Evolutionary conservation across 2,797 vertebrate species (phyloP), one percentile per base, ranked within the genome.

Genomic region (Poeciliopsis turneri): DNA sequence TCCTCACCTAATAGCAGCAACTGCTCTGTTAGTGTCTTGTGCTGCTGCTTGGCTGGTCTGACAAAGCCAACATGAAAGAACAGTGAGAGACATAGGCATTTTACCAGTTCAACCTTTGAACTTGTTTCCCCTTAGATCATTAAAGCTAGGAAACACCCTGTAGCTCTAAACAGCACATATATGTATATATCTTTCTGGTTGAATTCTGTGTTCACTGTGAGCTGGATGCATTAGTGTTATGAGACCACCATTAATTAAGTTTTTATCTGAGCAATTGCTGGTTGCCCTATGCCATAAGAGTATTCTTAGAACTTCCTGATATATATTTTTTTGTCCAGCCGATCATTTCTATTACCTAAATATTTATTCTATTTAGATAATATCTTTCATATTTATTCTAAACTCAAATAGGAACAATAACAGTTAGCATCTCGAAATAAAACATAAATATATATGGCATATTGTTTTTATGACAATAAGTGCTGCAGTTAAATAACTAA

Each of bases 1-100:
- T 95, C 92, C 86, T 88, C 83, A 86, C 88, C 91, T 95, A 95
- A 95, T 95, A 95, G 94, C 94, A 89, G 87, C 88, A 90, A 93
- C 89, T 88, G 76, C 87, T 91, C 80, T 77, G 86, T 92, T 88
- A 82, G 88, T 86, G 71, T 79, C 80, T 85, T 75, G 78, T 39
- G 45, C 80, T 82, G 85, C 87, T 86, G 88, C 77, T 77, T 89
- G 85, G 84, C 83, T 83, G 79, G 84, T 91, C 87, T 86, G 81
- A 89, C 87, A 90, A 90, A 90, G 86, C 86, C 79, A 74, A 90
- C 86, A 92, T 92, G 81, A 92, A 92, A 93, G 85, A 83, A 83
- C 81, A 73, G 81, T 88, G 80, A 86, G 86, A 90, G 84, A 86
- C 86, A 85, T 89, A 88, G 93, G 93, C 83, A 87, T 92, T 90